Evolutionary conservation across 37 sponge, comb jelly and placozoan species (phyloP), one percentile per base, ranked within the genome.

Genomic region (Halisarca cf. caerulea): DNA sequence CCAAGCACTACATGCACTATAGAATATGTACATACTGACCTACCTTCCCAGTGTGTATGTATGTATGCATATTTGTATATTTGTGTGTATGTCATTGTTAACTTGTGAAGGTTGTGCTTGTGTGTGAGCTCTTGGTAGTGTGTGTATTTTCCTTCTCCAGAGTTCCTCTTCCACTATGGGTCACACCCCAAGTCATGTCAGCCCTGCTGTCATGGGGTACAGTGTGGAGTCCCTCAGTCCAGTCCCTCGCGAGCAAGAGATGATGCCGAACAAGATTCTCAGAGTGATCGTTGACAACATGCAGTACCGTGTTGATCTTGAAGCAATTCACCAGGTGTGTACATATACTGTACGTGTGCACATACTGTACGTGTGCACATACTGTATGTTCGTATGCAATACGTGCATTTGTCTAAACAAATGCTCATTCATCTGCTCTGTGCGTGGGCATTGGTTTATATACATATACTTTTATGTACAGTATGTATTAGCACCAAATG

Each of bases 271-370:
- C 82, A 85, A 83, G 55, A 87, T 96, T 23, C 79, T 96, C 6
- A 82, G 89, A 23, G 80, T 96, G 36, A 90, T 92, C 70, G 89
- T 96, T 58, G 96, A 96, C 37, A 93, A 96, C 73, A 92, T 96
- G 94, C 69, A 92, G 80, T 92, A 93, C 78, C 96, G 94, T 0
- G 91, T 96, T 34, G 90, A 91, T 33, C 42, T 96, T 53, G 96
- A 96, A 73, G 85, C 93, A 41, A 89, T 96, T 6, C 89, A 96
- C 57, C 88, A 90, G 91, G 96, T 93, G 17, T 42, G 85, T 45
- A 47, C n/a, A n/a, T n/a, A n/a, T n/a, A n/a, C n/a, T n/a, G n/a
- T n/a, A n/a, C n/a, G n/a, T n/a, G n/a, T n/a, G n/a, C n/a, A n/a
- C n/a, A n/a, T n/a, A n/a, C n/a, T n/a, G n/a, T n/a, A n/a, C n/a